Conservation (phyloP, 2,888 invertebrate genomes). For the Hyppa rectilinea region DNA sequence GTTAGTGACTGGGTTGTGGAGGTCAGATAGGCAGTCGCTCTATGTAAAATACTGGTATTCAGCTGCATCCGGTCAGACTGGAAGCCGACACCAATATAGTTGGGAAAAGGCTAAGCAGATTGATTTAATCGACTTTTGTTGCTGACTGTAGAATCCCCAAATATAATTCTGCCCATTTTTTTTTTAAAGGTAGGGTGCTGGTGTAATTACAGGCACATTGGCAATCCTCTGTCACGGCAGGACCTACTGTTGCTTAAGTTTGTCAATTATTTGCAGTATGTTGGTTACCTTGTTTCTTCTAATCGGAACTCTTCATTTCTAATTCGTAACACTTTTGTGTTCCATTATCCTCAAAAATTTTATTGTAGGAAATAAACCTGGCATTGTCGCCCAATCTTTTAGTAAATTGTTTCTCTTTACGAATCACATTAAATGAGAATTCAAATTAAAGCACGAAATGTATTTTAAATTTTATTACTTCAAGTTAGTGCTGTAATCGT, state of each 20-base stretch:
- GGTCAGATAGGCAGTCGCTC: too few relatives aligned
- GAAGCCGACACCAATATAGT: too few relatives aligned
- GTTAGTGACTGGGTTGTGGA: too few relatives aligned
- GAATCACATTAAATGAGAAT: conserved; percentile 32
- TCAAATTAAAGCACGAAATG: conserved; percentile 26
- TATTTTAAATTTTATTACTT: conserved; percentile 30
- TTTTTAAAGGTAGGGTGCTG: background rate
- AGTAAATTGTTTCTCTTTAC: conserved; percentile 21
- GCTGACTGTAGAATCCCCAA: background rate
- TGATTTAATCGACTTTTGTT: background rate
- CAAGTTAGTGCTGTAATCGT: conserved; percentile 10
- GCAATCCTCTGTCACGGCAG: too few relatives aligned
- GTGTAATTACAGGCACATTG: background rate
- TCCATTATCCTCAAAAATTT: background rate
- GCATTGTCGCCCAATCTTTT: conserved; percentile 20
- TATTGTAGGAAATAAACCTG: conserved; percentile 9
- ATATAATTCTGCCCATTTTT: background rate
- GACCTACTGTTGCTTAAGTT: too few relatives aligned
- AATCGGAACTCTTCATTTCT: background rate
- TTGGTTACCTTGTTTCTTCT: too few relatives aligned
- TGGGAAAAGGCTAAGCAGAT: too few relatives aligned
- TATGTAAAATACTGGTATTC: too few relatives aligned
- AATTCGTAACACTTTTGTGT: background rate
- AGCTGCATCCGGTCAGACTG: too few relatives aligned
- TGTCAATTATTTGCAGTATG: too few relatives aligned